These are phyloP conservation scores for Campaea margaritaria DNA, from an alignment of 2,888 invertebrate genomes.

Conservation along the genomic window DNA sequence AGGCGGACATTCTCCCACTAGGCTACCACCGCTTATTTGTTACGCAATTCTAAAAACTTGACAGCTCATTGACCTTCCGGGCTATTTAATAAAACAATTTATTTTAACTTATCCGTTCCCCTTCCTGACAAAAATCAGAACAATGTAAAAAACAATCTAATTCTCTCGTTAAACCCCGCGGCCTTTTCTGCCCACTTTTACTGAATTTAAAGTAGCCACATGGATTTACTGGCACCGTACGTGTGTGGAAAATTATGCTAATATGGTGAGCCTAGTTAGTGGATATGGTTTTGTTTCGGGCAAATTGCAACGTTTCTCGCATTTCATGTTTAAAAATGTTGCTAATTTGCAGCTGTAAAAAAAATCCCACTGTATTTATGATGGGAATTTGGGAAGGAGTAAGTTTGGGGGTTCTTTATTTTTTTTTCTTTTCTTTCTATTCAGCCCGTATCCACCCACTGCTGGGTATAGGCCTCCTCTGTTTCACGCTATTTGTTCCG, in stretches of 20 bases:
- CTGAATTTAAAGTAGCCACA: constrained; percentile 64
- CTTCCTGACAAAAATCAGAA: constrained; percentile 42
- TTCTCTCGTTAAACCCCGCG: constrained; percentile 67
- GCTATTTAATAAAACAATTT: neutral
- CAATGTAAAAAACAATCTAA: constrained; percentile 72
- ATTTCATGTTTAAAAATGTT: neutral
- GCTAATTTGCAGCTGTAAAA: too few relatives aligned
- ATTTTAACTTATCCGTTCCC: neutral
- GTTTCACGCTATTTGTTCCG: too few relatives aligned
- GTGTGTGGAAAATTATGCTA: constrained; percentile 53
- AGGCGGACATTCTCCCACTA: too few relatives aligned
- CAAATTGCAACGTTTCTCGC: constrained; percentile 14
- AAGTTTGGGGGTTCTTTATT: too few relatives aligned
- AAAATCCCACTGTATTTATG: too few relatives aligned
- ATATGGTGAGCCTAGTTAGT: constrained; percentile 46
- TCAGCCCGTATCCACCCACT: too few relatives aligned
- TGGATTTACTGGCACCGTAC: constrained; percentile 57
- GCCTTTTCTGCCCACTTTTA: constrained; percentile 60
- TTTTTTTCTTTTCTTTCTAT: too few relatives aligned
- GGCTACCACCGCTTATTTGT: too few relatives aligned
- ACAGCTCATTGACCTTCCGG: too few relatives aligned
- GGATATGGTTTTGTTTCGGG: constrained; percentile 36
- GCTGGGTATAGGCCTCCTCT: too few relatives aligned
- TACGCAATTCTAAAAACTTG: too few relatives aligned
- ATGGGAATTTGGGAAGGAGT: too few relatives aligned